Percentiles rank a stretch among this genome's conserved stretches.
Conservation (phyloP, 1,140 invertebrate species). For the Drosophila orena region DNA sequence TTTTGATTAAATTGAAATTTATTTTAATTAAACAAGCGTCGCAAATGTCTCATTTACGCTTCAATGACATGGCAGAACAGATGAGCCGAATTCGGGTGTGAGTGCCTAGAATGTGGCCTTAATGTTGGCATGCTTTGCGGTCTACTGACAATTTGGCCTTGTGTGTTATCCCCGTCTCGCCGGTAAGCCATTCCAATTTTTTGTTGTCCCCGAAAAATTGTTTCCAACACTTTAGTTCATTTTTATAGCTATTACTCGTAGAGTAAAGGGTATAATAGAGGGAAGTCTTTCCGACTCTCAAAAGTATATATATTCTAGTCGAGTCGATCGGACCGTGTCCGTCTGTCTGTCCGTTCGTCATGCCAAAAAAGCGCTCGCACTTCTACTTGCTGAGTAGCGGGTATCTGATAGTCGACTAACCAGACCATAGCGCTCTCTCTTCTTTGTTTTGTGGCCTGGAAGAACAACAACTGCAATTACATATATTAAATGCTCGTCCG, state of each 20-base stretch:
- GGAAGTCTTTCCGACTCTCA: too few relatives aligned
- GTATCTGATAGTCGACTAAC: too few relatives aligned
- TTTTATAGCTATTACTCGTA: not conserved
- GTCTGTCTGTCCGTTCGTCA: too few relatives aligned
- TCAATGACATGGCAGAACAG: conserved; percentile 71
- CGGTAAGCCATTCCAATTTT: conserved; percentile 4
- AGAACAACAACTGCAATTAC: conserved; percentile 66
- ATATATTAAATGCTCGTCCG: conserved; percentile 57
- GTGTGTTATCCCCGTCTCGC: not conserved
- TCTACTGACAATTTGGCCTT: conserved; percentile 63
- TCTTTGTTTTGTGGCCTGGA: conserved; percentile 15
- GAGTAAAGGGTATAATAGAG: too few relatives aligned
- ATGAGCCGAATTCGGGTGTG: conserved; percentile 18
- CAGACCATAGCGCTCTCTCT: too few relatives aligned
- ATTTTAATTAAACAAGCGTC: conserved; percentile 83
- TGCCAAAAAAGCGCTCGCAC: too few relatives aligned
- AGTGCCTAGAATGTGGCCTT: conserved; percentile 47
- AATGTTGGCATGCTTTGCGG: conserved; percentile 72
- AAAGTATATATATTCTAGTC: too few relatives aligned
- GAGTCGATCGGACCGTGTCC: too few relatives aligned
- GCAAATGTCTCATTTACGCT: conserved; percentile 82
- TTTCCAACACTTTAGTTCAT: conserved; percentile 40
- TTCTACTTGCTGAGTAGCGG: too few relatives aligned
- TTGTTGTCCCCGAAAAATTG: conserved; percentile 45
- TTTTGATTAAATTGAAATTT: conserved; percentile 84